phyloP scores from a whole-genome alignment of 2,888 invertebrate species.

The Volucella bombylans region DNA sequence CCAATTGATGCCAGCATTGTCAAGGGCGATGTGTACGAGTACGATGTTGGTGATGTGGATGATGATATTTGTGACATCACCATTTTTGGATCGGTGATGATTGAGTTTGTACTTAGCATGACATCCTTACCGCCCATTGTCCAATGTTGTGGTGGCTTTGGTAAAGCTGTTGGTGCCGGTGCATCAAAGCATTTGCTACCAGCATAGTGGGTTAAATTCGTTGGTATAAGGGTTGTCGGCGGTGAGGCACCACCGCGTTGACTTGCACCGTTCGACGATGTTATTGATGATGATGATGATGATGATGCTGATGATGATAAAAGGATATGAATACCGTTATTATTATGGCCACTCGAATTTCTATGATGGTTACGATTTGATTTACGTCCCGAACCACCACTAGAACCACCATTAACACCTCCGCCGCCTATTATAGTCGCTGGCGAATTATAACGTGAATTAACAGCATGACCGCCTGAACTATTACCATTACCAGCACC shows the following conservation, averaged over 20 bases:
- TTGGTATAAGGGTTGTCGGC: constrained; percentile 79
- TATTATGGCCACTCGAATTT: constrained; percentile 75
- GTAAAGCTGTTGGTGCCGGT: constrained; percentile 89
- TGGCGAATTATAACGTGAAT: constrained; percentile 79
- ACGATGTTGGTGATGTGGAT: too few species aligned
- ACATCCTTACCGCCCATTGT: constrained; percentile 80
- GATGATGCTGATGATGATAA: constrained; percentile 51
- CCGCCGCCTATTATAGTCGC: constrained; percentile 77
- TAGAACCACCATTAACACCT: constrained; percentile 74
- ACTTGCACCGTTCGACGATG: constrained; percentile 60
- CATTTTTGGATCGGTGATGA: constrained; percentile 70
- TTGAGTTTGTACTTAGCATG: constrained; percentile 70
- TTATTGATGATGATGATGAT: neutral
- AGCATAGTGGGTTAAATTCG: constrained; percentile 84
- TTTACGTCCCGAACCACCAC: constrained; percentile 69
- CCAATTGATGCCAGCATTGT: constrained; percentile 78
- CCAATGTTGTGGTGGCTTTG: constrained; percentile 92
- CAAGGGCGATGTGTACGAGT: constrained; percentile 64
- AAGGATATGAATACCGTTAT: constrained; percentile 74
- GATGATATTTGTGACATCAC: constrained; percentile 5
- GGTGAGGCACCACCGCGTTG: constrained; percentile 77
- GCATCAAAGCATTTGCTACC: constrained; percentile 93
- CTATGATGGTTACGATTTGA: constrained; percentile 68
- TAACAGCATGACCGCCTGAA: constrained; percentile 74
- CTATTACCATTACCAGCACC: constrained; percentile 66